A percentile compares a stretch with the other conserved stretches of the same genome.
These are phyloP conservation scores for Myotis davidii DNA, from an alignment of 2,113 vertebrate species.

Conservation along the genomic window DNA sequence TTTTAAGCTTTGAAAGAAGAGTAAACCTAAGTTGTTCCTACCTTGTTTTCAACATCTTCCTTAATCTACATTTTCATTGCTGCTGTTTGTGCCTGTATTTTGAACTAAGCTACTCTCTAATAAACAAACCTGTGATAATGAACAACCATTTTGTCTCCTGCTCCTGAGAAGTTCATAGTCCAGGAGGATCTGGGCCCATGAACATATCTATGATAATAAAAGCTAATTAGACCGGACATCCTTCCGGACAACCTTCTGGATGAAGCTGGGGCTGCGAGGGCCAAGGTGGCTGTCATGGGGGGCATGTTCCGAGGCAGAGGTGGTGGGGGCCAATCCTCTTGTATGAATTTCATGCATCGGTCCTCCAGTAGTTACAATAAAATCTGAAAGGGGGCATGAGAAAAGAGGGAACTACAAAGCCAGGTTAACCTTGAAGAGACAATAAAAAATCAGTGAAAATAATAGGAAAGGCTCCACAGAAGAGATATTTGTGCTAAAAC, in stretches of 20 bases:
- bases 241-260: too few species aligned
- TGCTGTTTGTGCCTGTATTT: neutral
- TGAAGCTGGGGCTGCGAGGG: too few species aligned
- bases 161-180: neutral
- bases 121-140: neutral
- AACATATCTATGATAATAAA: too few species aligned
- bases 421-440: neutral
- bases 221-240: too few species aligned
- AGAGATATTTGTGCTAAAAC: neutral
- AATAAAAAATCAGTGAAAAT: neutral
- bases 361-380: neutral
- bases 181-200: neutral
- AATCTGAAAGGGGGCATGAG: neutral
- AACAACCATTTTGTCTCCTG: neutral
- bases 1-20: neutral
- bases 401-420: neutral
- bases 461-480: neutral
- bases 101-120: neutral
- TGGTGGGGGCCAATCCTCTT: accelerated
- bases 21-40: neutral
- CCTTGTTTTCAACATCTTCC: neutral
- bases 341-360: too few species aligned
- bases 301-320: too few species aligned
- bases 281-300: too few species aligned
- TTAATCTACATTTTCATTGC: neutral